A percentile compares a stretch with the other conserved stretches of the same genome.
phyloP scores from a whole-genome alignment of 23 tunicate genomes.

The Styela clava region DNA sequence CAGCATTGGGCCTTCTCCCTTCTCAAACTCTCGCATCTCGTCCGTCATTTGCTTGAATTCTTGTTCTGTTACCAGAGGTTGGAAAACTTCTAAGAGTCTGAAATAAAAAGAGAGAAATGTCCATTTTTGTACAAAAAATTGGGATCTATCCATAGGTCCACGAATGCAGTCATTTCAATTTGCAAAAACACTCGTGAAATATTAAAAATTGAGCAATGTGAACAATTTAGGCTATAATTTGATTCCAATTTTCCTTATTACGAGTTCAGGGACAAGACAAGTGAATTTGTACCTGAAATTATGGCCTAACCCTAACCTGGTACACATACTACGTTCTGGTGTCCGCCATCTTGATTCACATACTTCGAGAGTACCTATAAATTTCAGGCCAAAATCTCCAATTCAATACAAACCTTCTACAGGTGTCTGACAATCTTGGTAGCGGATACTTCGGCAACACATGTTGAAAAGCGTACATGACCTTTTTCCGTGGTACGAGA shows the following conservation, averaged over 20 bases:
- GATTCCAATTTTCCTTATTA: no score
- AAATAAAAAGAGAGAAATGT: background rate
- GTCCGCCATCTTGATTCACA: no score
- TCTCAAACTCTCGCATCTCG: slow-evolving; percentile 67
- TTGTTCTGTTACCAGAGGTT: slow-evolving; percentile 62
- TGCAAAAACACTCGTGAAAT: background rate
- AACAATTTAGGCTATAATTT: no score
- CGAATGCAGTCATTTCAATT: background rate
- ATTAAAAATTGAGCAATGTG: no score
- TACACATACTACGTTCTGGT: no score
- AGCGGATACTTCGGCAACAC: slow-evolving; percentile 89
- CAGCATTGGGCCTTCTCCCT: slow-evolving; percentile 50
- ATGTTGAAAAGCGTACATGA: slow-evolving; percentile 67
- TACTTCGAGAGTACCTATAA: no score
- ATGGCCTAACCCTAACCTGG: no score
- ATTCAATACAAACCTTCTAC: slow-evolving; percentile 79
- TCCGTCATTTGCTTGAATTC: slow-evolving; percentile 51
- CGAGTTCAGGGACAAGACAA: no score
- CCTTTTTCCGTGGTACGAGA: slow-evolving; percentile 52
- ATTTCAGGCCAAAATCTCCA: no score
- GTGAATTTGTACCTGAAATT: no score
- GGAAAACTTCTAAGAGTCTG: slow-evolving; percentile 44
- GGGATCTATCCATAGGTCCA: background rate
- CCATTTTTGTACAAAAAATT: no score
- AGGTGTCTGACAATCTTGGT: slow-evolving; percentile 63